Base-by-base conservation (phyloP, 1,140 invertebrate species). In the Limonius californicus region DNA sequence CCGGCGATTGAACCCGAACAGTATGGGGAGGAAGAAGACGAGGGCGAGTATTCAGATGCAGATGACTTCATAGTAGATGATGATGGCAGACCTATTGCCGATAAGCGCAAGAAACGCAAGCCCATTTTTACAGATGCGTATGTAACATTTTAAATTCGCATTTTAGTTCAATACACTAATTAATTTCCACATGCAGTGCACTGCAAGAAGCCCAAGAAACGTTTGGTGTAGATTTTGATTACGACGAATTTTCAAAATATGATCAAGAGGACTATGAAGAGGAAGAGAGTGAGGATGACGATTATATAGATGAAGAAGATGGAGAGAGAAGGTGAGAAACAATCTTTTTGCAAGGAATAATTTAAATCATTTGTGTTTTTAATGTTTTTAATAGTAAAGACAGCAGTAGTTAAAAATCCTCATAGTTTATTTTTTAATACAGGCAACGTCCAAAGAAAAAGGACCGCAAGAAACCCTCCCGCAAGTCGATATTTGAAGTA, bases 41-140 rank as follows among this genome's bases (percentile, higher is more conserved):
- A 92, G 63, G 84, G 86, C 42, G 89, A 90, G 60, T 86, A 88
- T 66, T 92, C 89, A 0, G 94, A 97, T 79, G 89, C 89, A 8
- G 94, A 97, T 83, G 94, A 95, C 77, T 99, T 99, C 77, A 98
- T 99, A 76, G 97, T 98, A 1, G 95, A 97, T 74, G 96, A 98
- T 74, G 91, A 98, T 72, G 95, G 94, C 0, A 84, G 89, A 65
- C 94, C 95, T 0, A 94, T 98, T 58, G 86, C 88, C 14, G 90
- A 92, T 64, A 89, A 89, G 67, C 87, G 89, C 65, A 92, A 93
- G 77, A 94, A 93, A 79, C 87, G 91, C 53, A 91, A 89, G 73
- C 90, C 86, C 15, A 91, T 96, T 64, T 96, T 95, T 72, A 89
- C 89, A 54, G 95, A 99, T 82, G 88, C 90, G 86, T 93, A 83